Conservation (phyloP, 2,888 invertebrate species). For the Atethmia centrago region DNA sequence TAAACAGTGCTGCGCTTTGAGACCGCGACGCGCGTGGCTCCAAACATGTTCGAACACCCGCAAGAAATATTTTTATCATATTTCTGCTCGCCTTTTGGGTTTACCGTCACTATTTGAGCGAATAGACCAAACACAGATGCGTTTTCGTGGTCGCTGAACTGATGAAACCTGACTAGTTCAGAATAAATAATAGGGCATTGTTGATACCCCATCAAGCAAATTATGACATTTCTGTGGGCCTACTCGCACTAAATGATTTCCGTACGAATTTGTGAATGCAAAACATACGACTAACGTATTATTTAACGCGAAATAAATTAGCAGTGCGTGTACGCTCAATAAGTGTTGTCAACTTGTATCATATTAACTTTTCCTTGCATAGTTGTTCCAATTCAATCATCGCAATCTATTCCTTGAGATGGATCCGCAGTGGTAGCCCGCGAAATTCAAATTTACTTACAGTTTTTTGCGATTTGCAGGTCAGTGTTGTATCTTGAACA, state of each 20-base stretch:
- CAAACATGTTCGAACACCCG: too few species aligned
- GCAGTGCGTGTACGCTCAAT: background rate
- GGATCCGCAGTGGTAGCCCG: too few species aligned
- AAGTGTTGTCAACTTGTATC: background rate
- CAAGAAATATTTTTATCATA: background rate
- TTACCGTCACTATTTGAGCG: background rate
- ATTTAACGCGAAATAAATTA: background rate
- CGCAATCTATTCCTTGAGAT: slow-evolving; percentile 4
- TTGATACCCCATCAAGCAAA: background rate
- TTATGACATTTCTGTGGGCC: background rate
- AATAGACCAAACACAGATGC: background rate
- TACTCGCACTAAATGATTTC: background rate
- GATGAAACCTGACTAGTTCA: background rate
- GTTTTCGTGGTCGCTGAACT: background rate
- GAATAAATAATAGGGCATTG: slow-evolving; percentile 3
- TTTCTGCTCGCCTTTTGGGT: background rate
- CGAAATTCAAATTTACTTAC: too few species aligned
- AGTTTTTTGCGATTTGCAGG: too few species aligned
- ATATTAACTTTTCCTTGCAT: background rate
- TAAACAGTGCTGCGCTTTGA: background rate
- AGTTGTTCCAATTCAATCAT: slow-evolving; percentile 6
- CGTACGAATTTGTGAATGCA: background rate
- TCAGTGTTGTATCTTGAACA: too few species aligned
- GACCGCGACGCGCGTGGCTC: too few species aligned
- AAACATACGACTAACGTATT: background rate